Evolutionary conservation across 2,113 vertebrate species (phyloP).

Genomic region (Sakesphorus luctuosus): DNA sequence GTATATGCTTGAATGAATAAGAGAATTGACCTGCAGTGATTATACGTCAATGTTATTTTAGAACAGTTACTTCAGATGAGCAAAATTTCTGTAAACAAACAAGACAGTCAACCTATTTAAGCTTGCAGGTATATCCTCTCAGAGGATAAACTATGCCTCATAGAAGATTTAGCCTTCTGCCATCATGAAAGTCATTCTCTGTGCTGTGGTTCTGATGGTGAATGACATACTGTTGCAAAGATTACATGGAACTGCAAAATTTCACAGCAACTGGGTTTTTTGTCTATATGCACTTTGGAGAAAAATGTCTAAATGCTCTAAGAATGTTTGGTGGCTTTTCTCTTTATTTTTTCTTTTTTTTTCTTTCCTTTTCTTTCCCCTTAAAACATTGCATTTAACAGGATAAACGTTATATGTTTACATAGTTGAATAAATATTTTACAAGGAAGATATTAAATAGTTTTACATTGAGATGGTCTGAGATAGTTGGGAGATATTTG

Average conservation of each 20-base stretch:
- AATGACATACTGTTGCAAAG: background rate
- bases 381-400: background rate
- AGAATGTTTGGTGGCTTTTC: background rate
- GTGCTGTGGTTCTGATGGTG: background rate
- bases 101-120: background rate
- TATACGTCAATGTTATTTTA: background rate
- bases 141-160: background rate
- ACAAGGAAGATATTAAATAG: background rate
- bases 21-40: background rate
- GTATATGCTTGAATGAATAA: background rate
- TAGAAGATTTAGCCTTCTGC: background rate
- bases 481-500: background rate
- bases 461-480: background rate
- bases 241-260: background rate
- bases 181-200: background rate
- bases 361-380: too few species aligned
- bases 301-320: background rate
- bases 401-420: background rate
- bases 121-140: background rate
- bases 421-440: constrained; percentile 7
- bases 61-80: background rate
- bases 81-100: background rate
- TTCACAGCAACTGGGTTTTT: background rate
- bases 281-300: background rate
- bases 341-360: background rate